phyloP scores from a whole-genome alignment of 2,888 invertebrate genomes.

The Alsophila aescularia region DNA sequence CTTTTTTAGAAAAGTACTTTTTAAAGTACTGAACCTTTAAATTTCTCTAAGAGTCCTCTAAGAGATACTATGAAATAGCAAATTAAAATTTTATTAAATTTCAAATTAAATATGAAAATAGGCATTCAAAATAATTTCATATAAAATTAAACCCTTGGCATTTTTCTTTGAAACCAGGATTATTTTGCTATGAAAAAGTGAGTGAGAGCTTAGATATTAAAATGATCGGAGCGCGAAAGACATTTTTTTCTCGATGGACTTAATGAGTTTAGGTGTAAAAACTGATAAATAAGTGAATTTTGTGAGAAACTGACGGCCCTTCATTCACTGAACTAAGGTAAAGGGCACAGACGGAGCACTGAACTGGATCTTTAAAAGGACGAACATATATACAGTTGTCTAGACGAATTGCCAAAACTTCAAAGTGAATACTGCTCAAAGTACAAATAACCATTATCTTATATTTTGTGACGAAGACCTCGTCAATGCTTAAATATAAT shows the following conservation, averaged over 20 bases:
- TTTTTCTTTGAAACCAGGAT: constrained; percentile 1
- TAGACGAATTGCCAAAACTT: constrained; percentile 50
- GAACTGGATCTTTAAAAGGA: constrained; percentile 58
- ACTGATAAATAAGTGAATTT: constrained; percentile 40
- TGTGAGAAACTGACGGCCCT: constrained; percentile 39
- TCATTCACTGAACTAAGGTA: constrained; percentile 42
- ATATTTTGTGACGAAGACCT: not conserved
- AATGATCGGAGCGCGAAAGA: constrained; percentile 9
- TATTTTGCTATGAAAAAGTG: constrained; percentile 3
- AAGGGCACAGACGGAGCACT: constrained; percentile 59
- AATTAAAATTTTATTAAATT: too few species aligned
- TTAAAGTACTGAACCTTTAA: too few species aligned
- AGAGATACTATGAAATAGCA: too few species aligned
- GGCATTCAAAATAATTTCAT: too few species aligned
- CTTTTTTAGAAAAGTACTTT: too few species aligned
- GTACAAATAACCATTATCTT: constrained; percentile 25
- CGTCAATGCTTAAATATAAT: too few species aligned
- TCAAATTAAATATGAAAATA: too few species aligned
- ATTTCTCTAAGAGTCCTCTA: too few species aligned
- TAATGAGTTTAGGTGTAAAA: constrained; percentile 33
- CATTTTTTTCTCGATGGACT: constrained; percentile 3
- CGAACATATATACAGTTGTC: constrained; percentile 49
- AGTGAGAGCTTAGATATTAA: constrained; percentile 10
- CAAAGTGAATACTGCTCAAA: constrained; percentile 35
- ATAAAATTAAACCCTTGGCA: not conserved